A percentile compares a stretch with the other conserved stretches of the same genome.
Conservation (phyloP, 2,888 invertebrate genomes). For the Stratiomys singularior region DNA sequence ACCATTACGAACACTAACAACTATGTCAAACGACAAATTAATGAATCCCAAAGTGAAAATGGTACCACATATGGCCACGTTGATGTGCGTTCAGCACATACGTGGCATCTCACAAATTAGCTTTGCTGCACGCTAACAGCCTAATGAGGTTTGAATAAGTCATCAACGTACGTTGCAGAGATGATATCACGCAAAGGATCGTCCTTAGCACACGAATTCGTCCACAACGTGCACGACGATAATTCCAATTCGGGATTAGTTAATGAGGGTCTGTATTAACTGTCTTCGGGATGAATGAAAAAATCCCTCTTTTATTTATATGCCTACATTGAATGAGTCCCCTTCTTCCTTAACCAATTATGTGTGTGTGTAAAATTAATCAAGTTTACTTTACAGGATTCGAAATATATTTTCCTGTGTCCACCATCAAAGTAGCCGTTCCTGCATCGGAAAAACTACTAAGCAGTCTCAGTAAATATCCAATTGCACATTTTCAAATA, state of each 20-base stretch:
- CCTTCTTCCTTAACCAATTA: not conserved
- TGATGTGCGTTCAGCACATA: not conserved
- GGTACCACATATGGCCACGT: slow-evolving; percentile 21
- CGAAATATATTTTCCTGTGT: slow-evolving; percentile 63
- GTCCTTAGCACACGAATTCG: not conserved
- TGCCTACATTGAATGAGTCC: too few species aligned
- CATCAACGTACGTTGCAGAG: slow-evolving; percentile 28
- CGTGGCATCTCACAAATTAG: slow-evolving; percentile 21
- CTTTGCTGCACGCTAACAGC: slow-evolving; percentile 40
- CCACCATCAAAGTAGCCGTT: slow-evolving; percentile 60
- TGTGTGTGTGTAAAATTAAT: not conserved
- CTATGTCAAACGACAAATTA: slow-evolving; percentile 34
- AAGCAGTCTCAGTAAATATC: slow-evolving; percentile 62
- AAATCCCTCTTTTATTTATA: not conserved
- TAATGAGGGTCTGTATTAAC: not conserved
- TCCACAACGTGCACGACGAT: not conserved
- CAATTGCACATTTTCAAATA: slow-evolving; percentile 63
- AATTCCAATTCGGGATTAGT: not conserved
- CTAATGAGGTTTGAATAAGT: slow-evolving; percentile 45
- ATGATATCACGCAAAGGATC: slow-evolving; percentile 20
- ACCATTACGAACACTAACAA: slow-evolving; percentile 18
- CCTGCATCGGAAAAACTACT: slow-evolving; percentile 62
- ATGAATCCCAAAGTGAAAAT: slow-evolving; percentile 33
- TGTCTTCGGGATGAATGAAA: not conserved
- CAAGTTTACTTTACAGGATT: slow-evolving; percentile 56